These are phyloP conservation scores for Ovis aries DNA, from an alignment of 2,113 vertebrate species.

Conservation along the genomic window ARS-UI_Ramb_v3.0 NC_056057.1:77948001-77948500, in stretches of 20 bases:
- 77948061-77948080: neutral
- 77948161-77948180: neutral
- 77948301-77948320: neutral
- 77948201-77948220: neutral
- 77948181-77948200: neutral
- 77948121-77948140: neutral
- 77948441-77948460: neutral
- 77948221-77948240: neutral
- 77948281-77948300: neutral
- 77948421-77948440: neutral
- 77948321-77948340: neutral
- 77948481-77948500: neutral
- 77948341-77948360: neutral
- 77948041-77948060: neutral
- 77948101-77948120: neutral
- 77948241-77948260: neutral
- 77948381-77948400: neutral
- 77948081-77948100: neutral
- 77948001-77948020: neutral
- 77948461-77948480: neutral
- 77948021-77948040: neutral
- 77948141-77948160: neutral
- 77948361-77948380: neutral
- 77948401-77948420: neutral
- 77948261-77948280: neutral